Percentiles rank a stretch among this genome's conserved stretches.
phyloP scores from a whole-genome alignment of 2,888 invertebrate genomes.

The Diplolepis rosae region DNA sequence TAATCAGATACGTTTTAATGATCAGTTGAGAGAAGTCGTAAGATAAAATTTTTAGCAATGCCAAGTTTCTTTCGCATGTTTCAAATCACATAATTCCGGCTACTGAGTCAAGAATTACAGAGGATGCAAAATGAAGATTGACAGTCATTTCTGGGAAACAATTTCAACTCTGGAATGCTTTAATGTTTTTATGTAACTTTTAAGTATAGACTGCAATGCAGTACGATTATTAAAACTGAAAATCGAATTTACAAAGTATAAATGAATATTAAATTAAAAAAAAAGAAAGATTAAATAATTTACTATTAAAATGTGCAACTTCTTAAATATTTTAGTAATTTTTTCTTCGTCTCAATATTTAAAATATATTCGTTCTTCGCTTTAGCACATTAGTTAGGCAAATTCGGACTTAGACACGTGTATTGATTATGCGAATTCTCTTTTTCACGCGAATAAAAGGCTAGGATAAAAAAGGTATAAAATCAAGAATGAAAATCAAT shows the following conservation, averaged over 20 bases:
- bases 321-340: no score
- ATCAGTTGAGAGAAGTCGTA: background rate
- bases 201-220: no score
- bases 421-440: slow-evolving; percentile 4
- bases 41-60: background rate
- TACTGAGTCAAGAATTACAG: background rate
- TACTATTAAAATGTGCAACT: no score
- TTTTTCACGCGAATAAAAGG: background rate
- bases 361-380: background rate
- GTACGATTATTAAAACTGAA: no score
- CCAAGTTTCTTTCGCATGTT: background rate
- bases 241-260: no score
- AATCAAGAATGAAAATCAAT: slow-evolving; percentile 55
- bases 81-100: background rate
- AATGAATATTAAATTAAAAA: no score
- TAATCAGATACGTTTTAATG: background rate
- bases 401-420: slow-evolving; percentile 1
- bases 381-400: slow-evolving; percentile 2
- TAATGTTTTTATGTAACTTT: no score
- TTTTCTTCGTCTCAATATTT: no score
- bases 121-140: background rate
- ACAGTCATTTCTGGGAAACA: background rate
- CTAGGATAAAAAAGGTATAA: slow-evolving; percentile 34
- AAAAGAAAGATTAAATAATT: no score
- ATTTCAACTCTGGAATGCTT: no score